These are phyloP conservation scores for Cosmorhoe ocellata DNA, from an alignment of 2,888 invertebrate species.

Conservation along the genomic window DNA sequence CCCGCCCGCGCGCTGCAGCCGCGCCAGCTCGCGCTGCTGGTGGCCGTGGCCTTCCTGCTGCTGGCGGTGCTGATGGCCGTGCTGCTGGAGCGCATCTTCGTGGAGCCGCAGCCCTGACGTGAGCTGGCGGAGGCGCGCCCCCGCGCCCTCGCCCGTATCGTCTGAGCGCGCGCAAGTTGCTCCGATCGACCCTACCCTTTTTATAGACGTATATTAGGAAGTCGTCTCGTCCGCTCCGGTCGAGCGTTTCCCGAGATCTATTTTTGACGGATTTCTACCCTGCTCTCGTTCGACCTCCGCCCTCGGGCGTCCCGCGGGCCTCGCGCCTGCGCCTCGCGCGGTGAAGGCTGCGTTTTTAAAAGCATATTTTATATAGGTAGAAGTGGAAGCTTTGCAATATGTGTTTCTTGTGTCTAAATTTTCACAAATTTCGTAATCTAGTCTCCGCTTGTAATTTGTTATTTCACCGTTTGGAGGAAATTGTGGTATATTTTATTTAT, in stretches of 20 bases:
- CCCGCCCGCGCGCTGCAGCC: conserved; percentile 53
- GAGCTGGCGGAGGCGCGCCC: conserved; percentile 65
- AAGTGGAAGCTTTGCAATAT: conserved; percentile 49
- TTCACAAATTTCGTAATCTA: conserved; percentile 66
- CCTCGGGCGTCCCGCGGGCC: neutral
- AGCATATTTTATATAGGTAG: conserved; percentile 51
- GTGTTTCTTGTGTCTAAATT: conserved; percentile 56
- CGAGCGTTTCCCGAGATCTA: neutral
- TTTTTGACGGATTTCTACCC: conserved; percentile 1
- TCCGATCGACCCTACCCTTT: conserved; percentile 4
- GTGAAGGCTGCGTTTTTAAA: conserved; percentile 53
- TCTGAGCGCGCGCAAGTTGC: conserved; percentile 16
- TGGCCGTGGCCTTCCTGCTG: conserved; percentile 83
- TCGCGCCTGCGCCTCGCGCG: conserved; percentile 5
- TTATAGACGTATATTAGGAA: neutral
- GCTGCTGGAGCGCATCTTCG: conserved; percentile 79
- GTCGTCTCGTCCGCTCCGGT: neutral
- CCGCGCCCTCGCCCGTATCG: conserved; percentile 66
- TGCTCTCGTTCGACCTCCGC: neutral
- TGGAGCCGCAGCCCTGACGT: conserved; percentile 75
- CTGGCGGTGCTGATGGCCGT: conserved; percentile 84
- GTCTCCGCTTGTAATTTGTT: conserved; percentile 68
- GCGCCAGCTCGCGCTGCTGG: conserved; percentile 84
- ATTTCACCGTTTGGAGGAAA: conserved; percentile 49
- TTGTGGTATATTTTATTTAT: conserved; percentile 46